Base-by-base conservation (phyloP, 1,140 invertebrate species). In the Schlechtendalia chinensis region DNA sequence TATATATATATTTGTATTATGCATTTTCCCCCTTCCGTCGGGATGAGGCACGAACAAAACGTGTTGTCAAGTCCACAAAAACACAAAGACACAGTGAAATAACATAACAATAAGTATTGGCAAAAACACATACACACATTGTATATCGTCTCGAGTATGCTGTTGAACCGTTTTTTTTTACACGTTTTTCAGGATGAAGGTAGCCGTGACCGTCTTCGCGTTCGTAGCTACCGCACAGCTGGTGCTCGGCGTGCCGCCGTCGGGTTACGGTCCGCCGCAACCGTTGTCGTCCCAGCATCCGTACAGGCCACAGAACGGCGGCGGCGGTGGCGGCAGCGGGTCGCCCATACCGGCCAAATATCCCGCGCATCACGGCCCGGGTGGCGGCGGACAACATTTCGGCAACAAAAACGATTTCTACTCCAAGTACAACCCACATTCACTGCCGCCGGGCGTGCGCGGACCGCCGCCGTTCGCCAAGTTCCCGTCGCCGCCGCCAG, bases 171-270 rank as follows among this genome's bases (percentile, higher is more conserved):
- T n/a, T n/a, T n/a, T n/a, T n/a, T n/a, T n/a, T n/a, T n/a, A n/a
- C n/a, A n/a, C n/a, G n/a, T 39, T 45, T 61, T 79, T 79, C 45
- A 58, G 63, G 75, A 79, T 79, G 75, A 61, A 61, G 39, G n/a
- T 61, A 17, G n/a, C 22, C 12, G 17, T 59, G 5, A 29, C 17
- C 5, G 16, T 61, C n/a, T 59, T 79, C 19, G 39, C 22, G 12
- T 10, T 79, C 5, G 58, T 61, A 22, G 24, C 39, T 14, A 50
- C 58, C 16, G 4, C 3, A 1, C 39, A 79, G n/a, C 22, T 79
- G 39, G 58, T 54, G 14, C 39, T 63, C 8, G 32, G 75, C 8
- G 75, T 11, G 47, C 75, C 56, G 16, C 47, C 47, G 12, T 12
- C 32, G 3, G 10, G 45, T n/a, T 79, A 61, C 24, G 75, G 75